Base-by-base conservation (phyloP, 2,113 vertebrate species). In the Seriola rivoliana region DNA sequence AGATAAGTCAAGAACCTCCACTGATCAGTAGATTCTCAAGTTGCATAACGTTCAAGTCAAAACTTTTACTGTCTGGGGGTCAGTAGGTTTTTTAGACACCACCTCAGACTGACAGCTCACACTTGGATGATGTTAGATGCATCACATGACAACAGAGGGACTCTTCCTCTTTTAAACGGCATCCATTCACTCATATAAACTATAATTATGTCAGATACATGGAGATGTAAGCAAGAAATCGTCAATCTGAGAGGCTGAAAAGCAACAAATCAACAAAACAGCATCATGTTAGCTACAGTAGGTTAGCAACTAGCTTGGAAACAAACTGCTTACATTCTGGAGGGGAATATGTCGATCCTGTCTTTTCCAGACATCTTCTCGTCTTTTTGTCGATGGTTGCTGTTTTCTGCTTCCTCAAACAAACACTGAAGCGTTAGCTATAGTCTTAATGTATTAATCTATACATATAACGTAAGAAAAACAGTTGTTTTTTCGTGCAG, bases 321-420 rank as follows among this genome's bases (percentile, higher is more conserved):
- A 86, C 75, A 66, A 82, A 71, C 70, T 87, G 96, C 98, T 97
- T 94, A 99, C 98, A 99, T 99, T 93, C 98, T 96, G 62, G 98
- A 99, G 4, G 98, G 98, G 90, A 99, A 99, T 78, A 99, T 88
- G 91, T 99, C 98, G 92, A 99, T 97, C 93, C 97, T 94, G 7
- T 99, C 98, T 93, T 99, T 99, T 88, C 95, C 96, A 75, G 98
- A 98, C 98, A 99, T 99, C 84, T 89, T 99, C 69, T 78, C 94
- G 89, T 79, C 44, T 52, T 89, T 86, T 55, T 72, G 66, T 91
- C 74, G 86, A 86, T 59, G 36, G 32, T 52, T 25, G 17, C 1
- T 7, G 12, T 29, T 4, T 81, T 75, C 21, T 60, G 19, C 64
- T 55, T 19, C n/a, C 6, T 60, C 1, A 58, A 67, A 64, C 14